Evolutionary conservation across 2,797 vertebrate genomes (phyloP), one percentile per base, ranked within the genome.

Genomic region (Microcaecilia unicolor): DNA sequence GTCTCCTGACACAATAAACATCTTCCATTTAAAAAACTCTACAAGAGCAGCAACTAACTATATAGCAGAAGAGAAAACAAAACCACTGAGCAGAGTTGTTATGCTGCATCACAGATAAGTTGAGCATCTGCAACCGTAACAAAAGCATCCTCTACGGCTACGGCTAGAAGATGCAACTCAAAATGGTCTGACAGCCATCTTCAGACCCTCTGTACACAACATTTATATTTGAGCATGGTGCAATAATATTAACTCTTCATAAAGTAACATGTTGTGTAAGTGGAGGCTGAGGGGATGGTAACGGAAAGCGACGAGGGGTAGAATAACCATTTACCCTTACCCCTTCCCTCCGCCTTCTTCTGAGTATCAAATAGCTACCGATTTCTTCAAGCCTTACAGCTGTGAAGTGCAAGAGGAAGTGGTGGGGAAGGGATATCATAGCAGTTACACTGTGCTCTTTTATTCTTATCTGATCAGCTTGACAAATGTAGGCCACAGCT

Each of bases 381-480:
- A n/a, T n/a, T n/a, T n/a, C n/a, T n/a, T n/a, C n/a, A n/a, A n/a
- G n/a, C n/a, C n/a, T n/a, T n/a, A n/a, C n/a, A n/a, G n/a, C n/a
- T 42, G 29, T 48, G n/a, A 38, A 52, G 51, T 1, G 41, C n/a
- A n/a, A 53, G 69, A 74, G 77, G 74, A 84, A 80, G 74, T 41
- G 59, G 67, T 70, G 40, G 34, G 46, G n/a, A n/a, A n/a, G n/a
- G n/a, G 46, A 61, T 47, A 61, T 58, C 54, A 63, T 34, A 50
- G 61, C 55, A 34, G 41, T 29, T 64, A 52, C 50, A 44, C 26
- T 57, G 55, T n/a, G 1, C 41, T 43, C 38, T 41, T 72, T n/a
- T 22, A 10, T 39, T 54, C n/a, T 73, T 80, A 75, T 84, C 76
- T 76, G 76, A 83, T 80, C 32, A 31, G 62, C 64, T 24, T 37